Percentiles rank a stretch among this genome's conserved stretches.
Conservation (phyloP, 2,113 vertebrate genomes). For the Penelope pileata region DNA sequence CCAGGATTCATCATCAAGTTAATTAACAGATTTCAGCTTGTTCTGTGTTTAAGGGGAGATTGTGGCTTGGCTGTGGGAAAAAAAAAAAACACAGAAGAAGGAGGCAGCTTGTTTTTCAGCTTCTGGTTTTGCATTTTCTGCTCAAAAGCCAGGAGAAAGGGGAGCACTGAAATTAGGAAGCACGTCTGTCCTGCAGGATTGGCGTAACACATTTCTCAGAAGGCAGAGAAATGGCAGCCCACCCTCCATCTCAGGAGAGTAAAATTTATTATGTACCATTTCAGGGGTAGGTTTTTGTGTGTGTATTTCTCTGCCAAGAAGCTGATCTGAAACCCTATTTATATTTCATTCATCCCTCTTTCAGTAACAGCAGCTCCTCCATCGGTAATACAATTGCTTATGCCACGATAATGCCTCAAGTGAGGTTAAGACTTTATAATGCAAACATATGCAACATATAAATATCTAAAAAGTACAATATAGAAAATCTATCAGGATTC, state of each 20-base stretch:
- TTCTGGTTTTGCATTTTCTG: slow-evolving; percentile 48
- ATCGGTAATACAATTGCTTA: not conserved
- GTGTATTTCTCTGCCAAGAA: not conserved
- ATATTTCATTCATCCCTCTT: not conserved
- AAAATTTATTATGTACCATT: not conserved
- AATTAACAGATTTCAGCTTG: slow-evolving; percentile 44
- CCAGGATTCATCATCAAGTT: slow-evolving; percentile 23
- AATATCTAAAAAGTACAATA: not conserved
- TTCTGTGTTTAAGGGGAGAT: slow-evolving; percentile 15
- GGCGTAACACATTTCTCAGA: not conserved
- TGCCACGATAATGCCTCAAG: not conserved
- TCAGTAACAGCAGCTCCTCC: not conserved
- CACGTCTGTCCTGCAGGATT: slow-evolving; percentile 8
- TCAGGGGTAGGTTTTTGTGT: not conserved
- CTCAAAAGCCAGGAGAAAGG: not conserved
- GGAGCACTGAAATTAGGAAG: slow-evolving; percentile 43
- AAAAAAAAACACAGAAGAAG: slow-evolving; percentile 27
- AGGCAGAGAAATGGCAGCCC: slow-evolving; percentile 40
- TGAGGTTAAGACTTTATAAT: not conserved
- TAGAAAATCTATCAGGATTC: slow-evolving; percentile 14
- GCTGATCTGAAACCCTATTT: slow-evolving; percentile 2
- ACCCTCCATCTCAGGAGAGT: not conserved
- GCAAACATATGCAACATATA: not conserved
- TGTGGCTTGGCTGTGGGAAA: slow-evolving; percentile 44
- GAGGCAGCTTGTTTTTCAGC: slow-evolving; percentile 28